Conservation (phyloP, 1,140 invertebrate genomes). For the Brevipalpus yothersi region DNA sequence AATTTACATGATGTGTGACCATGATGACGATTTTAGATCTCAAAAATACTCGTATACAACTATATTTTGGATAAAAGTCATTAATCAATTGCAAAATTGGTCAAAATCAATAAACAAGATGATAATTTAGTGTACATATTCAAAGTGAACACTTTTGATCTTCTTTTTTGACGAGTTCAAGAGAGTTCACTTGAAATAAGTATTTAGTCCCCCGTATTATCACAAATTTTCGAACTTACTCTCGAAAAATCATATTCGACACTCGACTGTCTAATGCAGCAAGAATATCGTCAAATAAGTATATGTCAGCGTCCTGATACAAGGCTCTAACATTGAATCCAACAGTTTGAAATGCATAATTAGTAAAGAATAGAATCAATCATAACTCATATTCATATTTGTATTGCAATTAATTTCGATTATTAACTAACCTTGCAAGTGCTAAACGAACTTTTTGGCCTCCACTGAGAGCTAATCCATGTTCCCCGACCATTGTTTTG, state of each 20-base stretch:
- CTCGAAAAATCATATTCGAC: constrained; percentile 21
- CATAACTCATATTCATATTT: not conserved
- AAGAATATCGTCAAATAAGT: constrained; percentile 24
- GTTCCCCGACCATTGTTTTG: constrained; percentile 26
- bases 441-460: constrained; percentile 18
- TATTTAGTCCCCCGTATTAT: no score
- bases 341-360: not conserved
- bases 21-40: constrained; percentile 38
- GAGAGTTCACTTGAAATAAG: not conserved
- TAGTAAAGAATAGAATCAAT: not conserved
- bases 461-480: constrained; percentile 20
- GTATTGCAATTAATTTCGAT: constrained; percentile 28
- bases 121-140: no score
- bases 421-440: constrained; percentile 11
- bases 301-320: constrained; percentile 19
- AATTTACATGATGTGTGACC: constrained; percentile 33
- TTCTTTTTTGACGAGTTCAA: constrained; percentile 11
- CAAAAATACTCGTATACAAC: constrained; percentile 22
- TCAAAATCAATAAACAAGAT: no score
- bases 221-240: not conserved
- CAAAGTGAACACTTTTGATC: no score
- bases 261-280: constrained; percentile 22
- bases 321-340: constrained; percentile 12
- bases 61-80: no score
- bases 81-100: no score